A percentile compares a stretch with the other conserved stretches of the same genome.
Evolutionary conservation across 2,888 invertebrate genomes (phyloP).

Genomic region (Diloba caeruleocephala): DNA sequence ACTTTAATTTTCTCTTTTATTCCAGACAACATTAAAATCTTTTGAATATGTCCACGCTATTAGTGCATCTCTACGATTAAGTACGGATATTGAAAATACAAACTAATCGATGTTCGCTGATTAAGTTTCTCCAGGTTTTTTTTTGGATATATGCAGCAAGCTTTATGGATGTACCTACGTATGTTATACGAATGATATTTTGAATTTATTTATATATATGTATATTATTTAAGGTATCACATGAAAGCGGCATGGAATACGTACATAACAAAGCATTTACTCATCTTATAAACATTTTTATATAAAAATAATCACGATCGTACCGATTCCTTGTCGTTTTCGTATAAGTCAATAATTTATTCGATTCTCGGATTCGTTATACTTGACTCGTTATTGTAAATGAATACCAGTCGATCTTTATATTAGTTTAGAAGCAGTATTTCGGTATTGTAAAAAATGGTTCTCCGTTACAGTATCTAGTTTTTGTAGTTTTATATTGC

Average conservation of each 20-base stretch:
- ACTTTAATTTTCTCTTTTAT: conserved; percentile 40
- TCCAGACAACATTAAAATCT: conserved; percentile 21
- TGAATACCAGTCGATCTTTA: conserved; percentile 76
- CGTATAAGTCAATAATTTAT: conserved; percentile 73
- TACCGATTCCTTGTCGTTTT: conserved; percentile 75
- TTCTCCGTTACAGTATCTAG: conserved; percentile 81
- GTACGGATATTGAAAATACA: conserved; percentile 16
- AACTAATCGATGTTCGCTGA: conserved; percentile 62
- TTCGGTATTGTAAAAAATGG: conserved; percentile 77
- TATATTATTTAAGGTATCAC: conserved; percentile 67
- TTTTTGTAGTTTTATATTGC: conserved; percentile 81
- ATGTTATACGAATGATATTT: conserved; percentile 74
- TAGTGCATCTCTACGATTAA: conserved; percentile 10
- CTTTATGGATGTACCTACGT: conserved; percentile 80
- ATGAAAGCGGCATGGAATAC: conserved; percentile 74
- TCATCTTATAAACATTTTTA: conserved; percentile 60
- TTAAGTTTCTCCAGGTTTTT: conserved; percentile 55
- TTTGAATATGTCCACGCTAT: conserved; percentile 16
- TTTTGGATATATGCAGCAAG: conserved; percentile 74
- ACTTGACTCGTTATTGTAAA: conserved; percentile 77
- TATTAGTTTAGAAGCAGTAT: conserved; percentile 83
- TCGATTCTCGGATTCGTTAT: conserved; percentile 67
- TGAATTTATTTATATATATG: conserved; percentile 79
- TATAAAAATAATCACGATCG: conserved; percentile 57
- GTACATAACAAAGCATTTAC: conserved; percentile 72